Base-by-base conservation (phyloP, 92 coral and sea anemone species). In the Ricordea florida region DNA sequence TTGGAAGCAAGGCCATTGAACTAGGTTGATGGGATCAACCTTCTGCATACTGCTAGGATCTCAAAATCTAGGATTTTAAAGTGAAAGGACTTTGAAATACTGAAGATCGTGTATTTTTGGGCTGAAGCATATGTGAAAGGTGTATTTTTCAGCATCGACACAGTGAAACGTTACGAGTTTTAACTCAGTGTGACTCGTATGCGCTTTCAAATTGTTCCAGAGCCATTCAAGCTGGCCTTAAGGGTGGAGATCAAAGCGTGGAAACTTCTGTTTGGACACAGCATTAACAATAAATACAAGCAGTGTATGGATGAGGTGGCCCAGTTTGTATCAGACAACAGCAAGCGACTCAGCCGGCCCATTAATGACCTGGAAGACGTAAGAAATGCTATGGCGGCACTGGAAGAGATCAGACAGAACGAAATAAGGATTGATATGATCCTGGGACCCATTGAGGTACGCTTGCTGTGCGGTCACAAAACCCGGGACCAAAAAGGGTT, bases 331-430 rank as follows among this genome's bases (percentile, higher is more conserved):
- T 78, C 85, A 9, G 97, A 91, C 30, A 66, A 88, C 79, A 82
- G 93, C 49, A 91, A 91, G 85, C 77, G 77, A 17, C 90, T 91
- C 10, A 76, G 83, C 35, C 81, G 97, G 57, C 97, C 92, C 33
- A 88, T 91, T 78, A 83, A 87, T 55, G 97, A 91, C 82, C 59
- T 91, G 85, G 97, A 91, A 62, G 97, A 91, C 57, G 97, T 91
- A 13, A 51, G 97, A 22, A 86, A 87, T 78, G 89, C 97, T 15
- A 91, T 91, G 97, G 97, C 93, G 45, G 93, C 93, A 45, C 30
- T 91, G 67, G 97, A 91, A 63, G 97, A 91, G 35, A 71, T 91
- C 43, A 57, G 97, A 52, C 92, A 84, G 38, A 79, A 87, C 74
- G 86, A 87, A 79, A 91, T 91, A 40, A 78, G 90, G 32, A 91